Base-by-base conservation (phyloP, 2,888 invertebrate genomes). In the Macrophya annulata region DNA sequence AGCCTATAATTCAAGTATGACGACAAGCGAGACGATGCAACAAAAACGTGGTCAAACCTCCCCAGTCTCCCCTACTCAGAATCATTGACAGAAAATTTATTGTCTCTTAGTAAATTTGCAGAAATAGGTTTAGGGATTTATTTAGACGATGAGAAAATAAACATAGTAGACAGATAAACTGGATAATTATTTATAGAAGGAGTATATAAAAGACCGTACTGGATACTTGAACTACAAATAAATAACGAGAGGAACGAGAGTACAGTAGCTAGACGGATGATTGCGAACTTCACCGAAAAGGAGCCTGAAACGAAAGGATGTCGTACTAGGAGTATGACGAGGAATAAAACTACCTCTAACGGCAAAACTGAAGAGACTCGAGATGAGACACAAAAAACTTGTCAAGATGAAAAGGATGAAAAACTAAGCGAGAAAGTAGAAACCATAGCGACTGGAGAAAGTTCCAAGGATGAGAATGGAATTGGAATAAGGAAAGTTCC, bases 11-110 rank as follows among this genome's bases (percentile, higher is more conserved):
- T 76, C 45, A 21, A 45, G 48, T 17, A 48, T 76, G 48, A 76
- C 76, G 48, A 76, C 17, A 31, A 76, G 12, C 76, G 48, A 76
- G 76, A 76, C 48, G 76, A 76, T 76, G 48, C 48, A 76, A 48
- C 9, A n/a, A 48, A 43, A 76, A 48, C 76, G 76, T 76, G 76
- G 76, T 76, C 76, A 48, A 76, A 76, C 48, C 76, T 76, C 45
- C 76, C 76, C 45, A 48, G 45, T 76, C 76, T 40, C n/a, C 72
- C 43, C n/a, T 40, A 48, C 12, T 48, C 48, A 48, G 48, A 48
- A 48, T 48, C 48, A 48, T 12, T 48, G 3, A 12, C 12, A 12
- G 55, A 59, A 21, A 59, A 59, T 59, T 59, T 59, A 59, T 21
- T 59, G 55, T 59, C 55, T n/a, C 21, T 59, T 0, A 17, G 55